These are phyloP conservation scores for Griposia aprilina DNA, from an alignment of 2,888 invertebrate species.

Conservation along the genomic window DNA sequence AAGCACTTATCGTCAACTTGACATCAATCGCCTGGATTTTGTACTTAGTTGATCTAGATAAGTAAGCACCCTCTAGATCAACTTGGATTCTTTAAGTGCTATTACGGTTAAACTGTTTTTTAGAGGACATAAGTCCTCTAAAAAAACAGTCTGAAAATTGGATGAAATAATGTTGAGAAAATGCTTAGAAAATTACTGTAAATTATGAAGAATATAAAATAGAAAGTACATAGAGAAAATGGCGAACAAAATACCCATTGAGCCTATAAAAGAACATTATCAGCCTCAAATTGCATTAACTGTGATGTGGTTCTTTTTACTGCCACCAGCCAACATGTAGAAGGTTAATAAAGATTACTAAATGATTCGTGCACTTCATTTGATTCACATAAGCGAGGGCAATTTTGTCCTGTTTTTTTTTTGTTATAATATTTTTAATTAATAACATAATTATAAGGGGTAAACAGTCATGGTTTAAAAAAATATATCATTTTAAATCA, in stretches of 20 bases:
- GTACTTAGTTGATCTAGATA: constrained; percentile 31
- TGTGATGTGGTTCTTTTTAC: not conserved
- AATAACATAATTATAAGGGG: too few relatives aligned
- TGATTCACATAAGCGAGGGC: not conserved
- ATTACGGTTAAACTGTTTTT: constrained; percentile 27
- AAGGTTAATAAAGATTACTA: not conserved
- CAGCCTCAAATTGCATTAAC: not conserved
- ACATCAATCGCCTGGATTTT: constrained; percentile 44
- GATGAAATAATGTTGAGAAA: not conserved
- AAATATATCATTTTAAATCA: not conserved
- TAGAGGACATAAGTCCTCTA: too few relatives aligned
- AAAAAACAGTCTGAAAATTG: not conserved
- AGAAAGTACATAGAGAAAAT: not conserved
- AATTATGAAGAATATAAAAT: not conserved
- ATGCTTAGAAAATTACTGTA: not conserved
- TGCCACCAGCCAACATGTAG: not conserved
- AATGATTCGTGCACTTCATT: not conserved
- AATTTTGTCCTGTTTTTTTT: too few relatives aligned
- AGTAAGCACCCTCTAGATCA: constrained; percentile 10
- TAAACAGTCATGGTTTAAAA: not conserved
- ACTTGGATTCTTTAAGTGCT: not conserved
- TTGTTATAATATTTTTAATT: too few relatives aligned
- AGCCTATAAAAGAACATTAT: not conserved
- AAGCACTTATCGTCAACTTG: constrained; percentile 46
- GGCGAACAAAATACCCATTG: not conserved